Percentiles rank a stretch among this genome's conserved stretches.
Evolutionary conservation across 2,113 vertebrate species (phyloP).

Genomic region (Phalacrocorax brasilianus): DNA sequence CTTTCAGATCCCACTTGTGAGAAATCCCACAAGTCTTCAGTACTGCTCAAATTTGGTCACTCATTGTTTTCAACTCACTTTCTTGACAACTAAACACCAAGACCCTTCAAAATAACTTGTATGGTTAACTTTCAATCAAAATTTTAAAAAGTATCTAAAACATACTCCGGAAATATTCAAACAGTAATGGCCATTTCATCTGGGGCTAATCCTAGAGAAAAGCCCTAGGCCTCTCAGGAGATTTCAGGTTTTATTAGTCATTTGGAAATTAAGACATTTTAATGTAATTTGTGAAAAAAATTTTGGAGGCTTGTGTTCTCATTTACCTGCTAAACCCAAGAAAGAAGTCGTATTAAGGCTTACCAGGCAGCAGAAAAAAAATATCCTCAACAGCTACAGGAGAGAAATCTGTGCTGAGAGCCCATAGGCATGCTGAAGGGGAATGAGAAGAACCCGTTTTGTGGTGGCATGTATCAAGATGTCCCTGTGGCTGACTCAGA

Average conservation of each 20-base stretch:
- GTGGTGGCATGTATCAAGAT: not conserved
- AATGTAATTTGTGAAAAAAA: not conserved
- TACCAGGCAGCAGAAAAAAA: not conserved
- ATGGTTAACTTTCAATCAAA: not conserved
- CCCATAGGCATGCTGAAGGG: not conserved
- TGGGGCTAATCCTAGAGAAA: not conserved
- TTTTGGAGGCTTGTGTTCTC: not conserved
- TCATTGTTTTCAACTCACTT: not conserved
- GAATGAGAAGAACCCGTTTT: not conserved
- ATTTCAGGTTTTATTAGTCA: not conserved
- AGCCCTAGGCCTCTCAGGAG: not conserved
- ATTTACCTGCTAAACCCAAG: conserved; percentile 4
- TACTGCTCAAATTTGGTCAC: not conserved
- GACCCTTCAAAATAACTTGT: not conserved
- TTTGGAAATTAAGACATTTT: not conserved
- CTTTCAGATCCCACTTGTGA: not conserved
- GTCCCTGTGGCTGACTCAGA: not conserved
- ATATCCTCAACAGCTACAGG: not conserved
- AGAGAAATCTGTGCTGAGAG: not conserved
- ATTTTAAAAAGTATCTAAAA: not conserved
- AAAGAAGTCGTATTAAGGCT: not conserved
- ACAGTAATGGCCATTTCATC: not conserved
- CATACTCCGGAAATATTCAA: not conserved
- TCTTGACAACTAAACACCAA: not conserved
- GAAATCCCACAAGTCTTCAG: not conserved